phyloP scores from a whole-genome alignment of 2,113 vertebrate species.

The Archilochus colubris region DNA sequence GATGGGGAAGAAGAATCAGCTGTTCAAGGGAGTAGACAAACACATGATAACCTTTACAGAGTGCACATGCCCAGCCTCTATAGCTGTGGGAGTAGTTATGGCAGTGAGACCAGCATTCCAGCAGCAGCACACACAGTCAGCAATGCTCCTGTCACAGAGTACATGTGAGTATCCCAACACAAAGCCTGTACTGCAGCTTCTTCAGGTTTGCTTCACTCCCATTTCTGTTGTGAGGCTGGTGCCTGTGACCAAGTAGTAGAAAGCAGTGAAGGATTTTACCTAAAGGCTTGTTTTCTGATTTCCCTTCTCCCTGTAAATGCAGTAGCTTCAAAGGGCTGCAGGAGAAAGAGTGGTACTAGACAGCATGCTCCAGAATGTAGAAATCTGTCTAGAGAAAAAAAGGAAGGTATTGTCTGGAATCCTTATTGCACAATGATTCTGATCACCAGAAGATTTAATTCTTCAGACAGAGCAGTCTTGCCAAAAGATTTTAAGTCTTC shows the following conservation, averaged over 20 bases:
- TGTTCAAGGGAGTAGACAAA: slow-evolving; percentile 86
- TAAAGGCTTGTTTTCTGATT: background rate
- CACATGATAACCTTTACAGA: slow-evolving; percentile 94
- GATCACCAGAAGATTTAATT: background rate
- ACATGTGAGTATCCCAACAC: slow-evolving; percentile 86
- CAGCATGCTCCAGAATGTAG: background rate
- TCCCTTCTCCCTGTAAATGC: background rate
- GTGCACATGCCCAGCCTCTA: slow-evolving; percentile 99
- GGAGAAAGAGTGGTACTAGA: background rate
- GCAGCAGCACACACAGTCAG: slow-evolving; percentile 97
- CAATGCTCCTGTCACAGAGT: slow-evolving; percentile 97
- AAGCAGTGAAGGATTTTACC: background rate
- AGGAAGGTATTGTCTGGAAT: background rate
- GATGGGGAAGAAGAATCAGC: slow-evolving; percentile 90
- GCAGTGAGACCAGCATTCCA: slow-evolving; percentile 95
- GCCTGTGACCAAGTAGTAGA: background rate
- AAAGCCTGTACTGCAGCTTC: background rate
- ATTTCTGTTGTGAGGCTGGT: background rate
- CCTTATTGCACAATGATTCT: background rate
- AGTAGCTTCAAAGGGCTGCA: background rate
- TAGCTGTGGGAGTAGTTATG: slow-evolving; percentile 98
- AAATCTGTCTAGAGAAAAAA: background rate
- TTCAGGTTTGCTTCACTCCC: background rate
- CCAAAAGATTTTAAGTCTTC: background rate
- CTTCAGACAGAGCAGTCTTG: background rate